Evolutionary conservation across 2,113 vertebrate species (phyloP), one percentile per base, ranked within the genome.

Genomic region (Cephalopterus ornatus): DNA sequence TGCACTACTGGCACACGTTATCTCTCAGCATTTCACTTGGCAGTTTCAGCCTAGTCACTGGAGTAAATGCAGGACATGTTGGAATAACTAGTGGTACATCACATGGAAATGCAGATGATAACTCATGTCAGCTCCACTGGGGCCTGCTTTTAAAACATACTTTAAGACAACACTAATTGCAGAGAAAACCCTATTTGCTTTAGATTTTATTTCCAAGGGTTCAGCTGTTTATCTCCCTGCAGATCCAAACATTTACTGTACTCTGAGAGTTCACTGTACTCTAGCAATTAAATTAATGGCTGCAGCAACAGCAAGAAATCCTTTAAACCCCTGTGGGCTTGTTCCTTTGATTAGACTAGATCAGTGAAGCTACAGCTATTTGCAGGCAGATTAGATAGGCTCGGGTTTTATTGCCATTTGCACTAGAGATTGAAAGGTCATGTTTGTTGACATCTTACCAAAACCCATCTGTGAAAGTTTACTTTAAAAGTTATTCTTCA

Each of bases 211-310:
- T 96, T 89, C 76, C 68, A 84, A 93, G 80, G 83, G 83, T 96
- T 97, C 95, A 93, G 92, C 93, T 97, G 89, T 96, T 96, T 96
- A 94, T 97, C 92, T 96, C 92, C 86, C 95, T 53, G 92, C 92
- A 97, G 95, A 97, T 96, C 95, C 89, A 96, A 96, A 92, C 92
- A 78, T 97, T 97, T 98, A 95, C 85, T 97, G 78, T 75, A 96
- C 90, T 97, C 95, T 79, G 73, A 96, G 96, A 97, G 96, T 92
- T 97, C 96, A 96, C 95, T 95, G 79, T 83, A 97, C 92, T 94
- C 95, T 62, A 96, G 95, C 97, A 98, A 98, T 98, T 98, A 98
- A 98, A 97, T 98, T 97, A 98, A 98, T 97, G 96, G 94, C 93
- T 97, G 92, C 85, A 79, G 85, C 89, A 96, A 93, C 90, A 95